Percentiles rank a stretch among this genome's conserved stretches.
These are phyloP conservation scores for Scomberomorus guttatus DNA, from an alignment of 2,797 vertebrate genomes.

Conservation along the genomic window DNA sequence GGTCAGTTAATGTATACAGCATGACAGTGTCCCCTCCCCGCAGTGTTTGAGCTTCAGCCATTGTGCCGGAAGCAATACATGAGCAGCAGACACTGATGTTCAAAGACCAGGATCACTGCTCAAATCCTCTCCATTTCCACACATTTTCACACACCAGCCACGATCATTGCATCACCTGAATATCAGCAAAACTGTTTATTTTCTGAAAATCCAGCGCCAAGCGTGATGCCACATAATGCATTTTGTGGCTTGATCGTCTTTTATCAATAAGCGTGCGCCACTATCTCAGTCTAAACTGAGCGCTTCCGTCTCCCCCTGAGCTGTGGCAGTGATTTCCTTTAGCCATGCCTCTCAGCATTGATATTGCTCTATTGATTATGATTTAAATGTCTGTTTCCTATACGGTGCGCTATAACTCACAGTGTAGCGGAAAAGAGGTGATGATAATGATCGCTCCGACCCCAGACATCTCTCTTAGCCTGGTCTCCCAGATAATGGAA, in stretches of 20 bases:
- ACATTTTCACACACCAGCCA: constrained; percentile 16
- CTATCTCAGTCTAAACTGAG: constrained; percentile 53
- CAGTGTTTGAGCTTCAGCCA: constrained; percentile 19
- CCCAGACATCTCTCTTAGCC: constrained; percentile 79
- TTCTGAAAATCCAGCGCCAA: not conserved
- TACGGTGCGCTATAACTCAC: constrained; percentile 77
- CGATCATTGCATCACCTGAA: constrained; percentile 22
- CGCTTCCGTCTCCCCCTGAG: constrained; percentile 54
- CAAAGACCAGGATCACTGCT: constrained; percentile 16
- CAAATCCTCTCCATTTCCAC: constrained; percentile 27
- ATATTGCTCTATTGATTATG: constrained; percentile 84
- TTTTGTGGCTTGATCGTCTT: constrained; percentile 57
- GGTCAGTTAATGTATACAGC: constrained; percentile 50
- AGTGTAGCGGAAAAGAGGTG: constrained; percentile 73
- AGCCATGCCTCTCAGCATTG: constrained; percentile 72
- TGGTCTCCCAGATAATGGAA: constrained; percentile 79
- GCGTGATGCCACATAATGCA: constrained; percentile 55
- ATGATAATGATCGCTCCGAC: constrained; percentile 79
- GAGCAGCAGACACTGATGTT: constrained; percentile 21
- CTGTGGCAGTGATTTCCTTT: constrained; percentile 73
- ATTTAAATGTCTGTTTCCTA: constrained; percentile 86
- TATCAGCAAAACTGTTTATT: constrained; percentile 36
- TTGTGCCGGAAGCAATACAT: constrained; percentile 14
- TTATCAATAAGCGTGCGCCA: constrained; percentile 60
- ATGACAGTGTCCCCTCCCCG: constrained; percentile 38